Evolutionary conservation across 2,888 invertebrate species (phyloP).

Genomic region (Hipparchia semele): DNA sequence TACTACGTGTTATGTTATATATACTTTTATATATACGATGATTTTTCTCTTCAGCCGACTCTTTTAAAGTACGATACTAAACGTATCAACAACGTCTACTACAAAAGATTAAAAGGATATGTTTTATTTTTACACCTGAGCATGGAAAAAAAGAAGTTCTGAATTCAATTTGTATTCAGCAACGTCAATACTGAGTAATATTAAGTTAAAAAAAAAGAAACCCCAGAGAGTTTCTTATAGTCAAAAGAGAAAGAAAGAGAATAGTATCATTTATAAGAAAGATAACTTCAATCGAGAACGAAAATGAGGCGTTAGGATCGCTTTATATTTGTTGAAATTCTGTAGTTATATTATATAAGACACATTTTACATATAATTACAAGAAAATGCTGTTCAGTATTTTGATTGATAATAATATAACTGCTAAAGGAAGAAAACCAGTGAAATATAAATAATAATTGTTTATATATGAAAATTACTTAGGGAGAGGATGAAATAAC

Average conservation of each 20-base stretch:
- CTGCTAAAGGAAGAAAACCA: not conserved
- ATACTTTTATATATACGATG: not conserved
- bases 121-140: no score
- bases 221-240: no score
- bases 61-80: not conserved
- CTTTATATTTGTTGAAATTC: not conserved
- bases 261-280: not conserved
- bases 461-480: not conserved
- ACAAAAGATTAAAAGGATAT: no score
- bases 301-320: not conserved
- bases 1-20: no score
- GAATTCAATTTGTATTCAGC: no score
- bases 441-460: not conserved
- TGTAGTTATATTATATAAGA: not conserved
- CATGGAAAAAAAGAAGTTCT: no score
- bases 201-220: no score
- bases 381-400: not conserved
- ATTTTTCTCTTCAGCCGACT: not conserved
- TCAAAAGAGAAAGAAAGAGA: not conserved
- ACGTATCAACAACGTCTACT: no score
- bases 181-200: no score
- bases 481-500: not conserved
- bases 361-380: slow-evolving; percentile 3
- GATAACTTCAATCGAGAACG: slow-evolving; percentile 14
- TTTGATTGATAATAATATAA: not conserved